Conservation (phyloP, 2,888 invertebrate genomes). For the Apomyelois bistriatella region DNA sequence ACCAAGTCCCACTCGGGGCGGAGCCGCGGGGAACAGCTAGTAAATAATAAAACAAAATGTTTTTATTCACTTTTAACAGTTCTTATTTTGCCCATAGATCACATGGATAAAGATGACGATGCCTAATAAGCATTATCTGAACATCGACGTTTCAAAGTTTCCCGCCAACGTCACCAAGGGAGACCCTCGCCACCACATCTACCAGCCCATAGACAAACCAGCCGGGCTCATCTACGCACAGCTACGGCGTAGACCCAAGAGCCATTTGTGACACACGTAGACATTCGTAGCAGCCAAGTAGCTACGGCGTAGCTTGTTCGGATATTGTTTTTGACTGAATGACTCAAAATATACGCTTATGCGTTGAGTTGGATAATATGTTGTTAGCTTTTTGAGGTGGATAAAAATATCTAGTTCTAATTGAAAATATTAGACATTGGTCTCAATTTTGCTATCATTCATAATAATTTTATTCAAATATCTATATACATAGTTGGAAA, state of each 20-base stretch:
- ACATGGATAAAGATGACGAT: constrained; percentile 86
- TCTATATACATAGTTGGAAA: neutral
- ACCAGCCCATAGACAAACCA: constrained; percentile 88
- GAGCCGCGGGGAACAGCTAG: too few species aligned
- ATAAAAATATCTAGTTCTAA: neutral
- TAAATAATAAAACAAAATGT: too few species aligned
- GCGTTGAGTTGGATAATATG: neutral
- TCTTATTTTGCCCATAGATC: constrained; percentile 68
- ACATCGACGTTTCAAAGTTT: constrained; percentile 87
- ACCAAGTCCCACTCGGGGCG: too few species aligned
- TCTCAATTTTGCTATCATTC: neutral
- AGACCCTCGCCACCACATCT: constrained; percentile 84
- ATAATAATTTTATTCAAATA: neutral
- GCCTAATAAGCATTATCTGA: constrained; percentile 91
- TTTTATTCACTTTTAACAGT: neutral
- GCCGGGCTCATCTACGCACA: constrained; percentile 88
- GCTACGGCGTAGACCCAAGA: constrained; percentile 80
- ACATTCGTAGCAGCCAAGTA: constrained; percentile 61
- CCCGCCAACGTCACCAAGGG: constrained; percentile 81
- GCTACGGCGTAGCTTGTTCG: constrained; percentile 8
- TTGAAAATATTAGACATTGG: neutral
- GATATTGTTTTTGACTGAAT: neutral
- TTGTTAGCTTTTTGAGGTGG: too few species aligned
- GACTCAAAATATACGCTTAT: neutral
- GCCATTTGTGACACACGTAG: constrained; percentile 74